These are phyloP conservation scores for Achroia grisella DNA, from an alignment of 1,140 invertebrate species.

Conservation along the genomic window DNA sequence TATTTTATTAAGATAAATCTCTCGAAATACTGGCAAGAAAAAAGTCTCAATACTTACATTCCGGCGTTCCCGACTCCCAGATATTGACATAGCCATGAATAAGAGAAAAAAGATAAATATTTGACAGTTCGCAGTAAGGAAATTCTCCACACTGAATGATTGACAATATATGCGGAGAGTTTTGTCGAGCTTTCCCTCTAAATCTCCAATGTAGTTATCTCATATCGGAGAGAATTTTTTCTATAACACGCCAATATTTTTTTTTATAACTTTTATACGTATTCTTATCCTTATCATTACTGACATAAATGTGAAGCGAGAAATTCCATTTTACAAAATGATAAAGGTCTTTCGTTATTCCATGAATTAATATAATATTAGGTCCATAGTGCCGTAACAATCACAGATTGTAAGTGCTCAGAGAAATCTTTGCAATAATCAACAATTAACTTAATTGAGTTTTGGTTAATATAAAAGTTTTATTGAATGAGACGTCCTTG, in stretches of 20 bases:
- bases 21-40: slow-evolving; percentile 36
- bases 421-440: too few relatives aligned
- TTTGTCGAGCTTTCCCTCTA: slow-evolving; percentile 23
- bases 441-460: too few relatives aligned
- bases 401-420: too few relatives aligned
- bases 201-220: slow-evolving; percentile 27
- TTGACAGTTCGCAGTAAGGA: slow-evolving; percentile 43
- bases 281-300: slow-evolving; percentile 13
- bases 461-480: too few relatives aligned
- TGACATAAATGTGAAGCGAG: slow-evolving; percentile 1
- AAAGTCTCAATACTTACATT: slow-evolving; percentile 46
- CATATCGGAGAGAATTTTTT: slow-evolving; percentile 19
- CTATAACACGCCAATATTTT: slow-evolving; percentile 6
- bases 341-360: too few relatives aligned
- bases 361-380: too few relatives aligned
- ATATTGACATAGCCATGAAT: slow-evolving; percentile 46
- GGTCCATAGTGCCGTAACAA: too few relatives aligned
- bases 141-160: slow-evolving; percentile 36
- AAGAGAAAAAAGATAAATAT: slow-evolving; percentile 53
- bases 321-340: neutral
- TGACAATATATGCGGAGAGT: slow-evolving; percentile 30
- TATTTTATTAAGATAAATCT: slow-evolving; percentile 35
- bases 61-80: slow-evolving; percentile 27
- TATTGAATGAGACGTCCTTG: too few relatives aligned
- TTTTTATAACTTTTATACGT: slow-evolving; percentile 9